Evolutionary conservation across 2,113 vertebrate genomes (phyloP).

Genomic region (Pipa parva): DNA sequence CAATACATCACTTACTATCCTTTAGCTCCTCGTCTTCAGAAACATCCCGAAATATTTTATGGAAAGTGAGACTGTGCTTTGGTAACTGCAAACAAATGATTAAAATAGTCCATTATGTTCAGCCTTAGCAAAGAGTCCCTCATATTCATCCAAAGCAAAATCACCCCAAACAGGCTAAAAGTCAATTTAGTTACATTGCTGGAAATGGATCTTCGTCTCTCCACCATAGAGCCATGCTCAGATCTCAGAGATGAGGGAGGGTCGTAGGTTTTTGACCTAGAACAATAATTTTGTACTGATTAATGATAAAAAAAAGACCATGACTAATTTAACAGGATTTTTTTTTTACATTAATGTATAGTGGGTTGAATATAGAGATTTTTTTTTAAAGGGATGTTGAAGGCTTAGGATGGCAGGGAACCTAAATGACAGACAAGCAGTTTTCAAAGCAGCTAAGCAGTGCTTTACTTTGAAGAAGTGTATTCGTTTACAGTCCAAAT

Average conservation of each 20-base stretch:
- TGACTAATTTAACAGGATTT: too few relatives aligned
- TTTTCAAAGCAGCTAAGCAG: too few relatives aligned
- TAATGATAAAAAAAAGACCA: neutral
- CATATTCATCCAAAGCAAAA: too few relatives aligned
- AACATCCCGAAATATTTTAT: constrained; percentile 72
- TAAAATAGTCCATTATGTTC: too few relatives aligned
- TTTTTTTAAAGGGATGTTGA: too few relatives aligned
- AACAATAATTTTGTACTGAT: neutral
- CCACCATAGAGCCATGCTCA: neutral
- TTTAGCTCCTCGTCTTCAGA: constrained; percentile 62
- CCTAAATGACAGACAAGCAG: neutral
- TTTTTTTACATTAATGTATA: too few relatives aligned
- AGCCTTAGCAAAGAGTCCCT: too few relatives aligned
- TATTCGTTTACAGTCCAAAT: too few relatives aligned
- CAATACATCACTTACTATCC: constrained; percentile 57
- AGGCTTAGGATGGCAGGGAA: too few relatives aligned
- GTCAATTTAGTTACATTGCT: constrained; percentile 12
- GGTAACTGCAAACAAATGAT: constrained; percentile 27
- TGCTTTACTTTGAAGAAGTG: too few relatives aligned
- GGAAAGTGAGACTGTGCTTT: constrained; percentile 70
- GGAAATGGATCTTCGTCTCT: constrained; percentile 23
- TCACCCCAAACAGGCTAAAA: too few relatives aligned
- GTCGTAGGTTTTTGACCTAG: constrained; percentile 30
- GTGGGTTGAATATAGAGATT: too few relatives aligned
- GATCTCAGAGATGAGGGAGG: neutral